Evolutionary conservation across 2,797 vertebrate genomes (phyloP), one percentile per base, ranked within the genome.

Genomic region (Rhabdomys pumilio): DNA sequence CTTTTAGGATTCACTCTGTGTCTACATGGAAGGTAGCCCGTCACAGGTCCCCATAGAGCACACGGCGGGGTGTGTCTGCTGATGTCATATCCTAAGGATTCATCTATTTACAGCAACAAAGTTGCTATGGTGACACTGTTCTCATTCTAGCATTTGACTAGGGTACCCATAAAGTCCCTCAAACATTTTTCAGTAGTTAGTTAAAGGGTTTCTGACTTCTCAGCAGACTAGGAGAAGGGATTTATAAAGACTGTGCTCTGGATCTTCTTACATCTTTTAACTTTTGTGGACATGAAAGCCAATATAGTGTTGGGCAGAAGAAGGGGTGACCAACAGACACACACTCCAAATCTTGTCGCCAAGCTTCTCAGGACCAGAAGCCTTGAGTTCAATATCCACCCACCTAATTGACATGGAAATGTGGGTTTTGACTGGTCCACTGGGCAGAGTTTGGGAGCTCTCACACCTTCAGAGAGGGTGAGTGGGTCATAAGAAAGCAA

Each of bases 161-260:
- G 65, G 14, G 55, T 31, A 7, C 59, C n/a, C 47, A 26, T 13
- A 17, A 86, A 50, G 84, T 63, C 44, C 13, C 59, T 38, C 31
- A 50, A 12, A 44, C 38, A 31, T 17, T 4, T 3, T 80, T 22
- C 9, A 11, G 13, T 5, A 7, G 1, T 44, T 31, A 80, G 53
- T 69, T 69, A 72, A 72, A 31, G 38, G 1, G 29, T 57, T 44
- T 57, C 57, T 15, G 9, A 26, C 63, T 57, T 47, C 57, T 34
- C 0, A 65, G 29, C 20, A 14, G 38, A 13, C 3, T 3, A 34
- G 6, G 5, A 72, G 44, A 11, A 1, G 10, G 11, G 44, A 38
- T 7, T 50, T n/a, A 0, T 44, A 4, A 15, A 10, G 69, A 41
- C 6, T 0, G 0, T 41, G 12, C 12, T n/a, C 19, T 12, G 44